These are phyloP conservation scores for Grapholita molesta DNA, from an alignment of 1,140 invertebrate genomes.

Conservation along the genomic window DNA sequence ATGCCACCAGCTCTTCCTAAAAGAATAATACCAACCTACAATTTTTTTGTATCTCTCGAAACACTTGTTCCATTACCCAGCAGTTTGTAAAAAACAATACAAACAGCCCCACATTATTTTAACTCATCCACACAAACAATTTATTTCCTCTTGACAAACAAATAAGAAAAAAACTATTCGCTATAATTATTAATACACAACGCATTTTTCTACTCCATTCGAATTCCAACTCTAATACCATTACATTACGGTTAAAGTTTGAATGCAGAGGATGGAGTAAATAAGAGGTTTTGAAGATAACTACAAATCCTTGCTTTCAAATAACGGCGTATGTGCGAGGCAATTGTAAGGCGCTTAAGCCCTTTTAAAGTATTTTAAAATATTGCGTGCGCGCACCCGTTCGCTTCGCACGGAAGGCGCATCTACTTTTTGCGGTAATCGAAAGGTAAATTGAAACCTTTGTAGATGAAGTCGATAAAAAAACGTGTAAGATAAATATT, in stretches of 20 bases:
- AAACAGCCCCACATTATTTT: not conserved
- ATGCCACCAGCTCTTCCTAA: no score
- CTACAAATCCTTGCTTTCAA: not conserved
- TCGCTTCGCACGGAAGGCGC: constrained; percentile 8
- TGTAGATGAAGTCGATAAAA: constrained; percentile 8
- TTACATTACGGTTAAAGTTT: not conserved
- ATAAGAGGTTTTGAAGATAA: not conserved
- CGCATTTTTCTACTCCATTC: not conserved
- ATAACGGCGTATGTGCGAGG: not conserved
- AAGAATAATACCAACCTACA: not conserved
- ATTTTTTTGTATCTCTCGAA: not conserved
- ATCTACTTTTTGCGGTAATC: constrained; percentile 13
- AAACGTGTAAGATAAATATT: not conserved
- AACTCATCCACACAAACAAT: not conserved
- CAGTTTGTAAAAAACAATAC: not conserved
- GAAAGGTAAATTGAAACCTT: constrained; percentile 17
- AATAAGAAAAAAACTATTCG: not conserved
- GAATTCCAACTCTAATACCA: not conserved
- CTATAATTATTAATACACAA: not conserved
- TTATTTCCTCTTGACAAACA: constrained; percentile 7
- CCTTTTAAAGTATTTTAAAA: not conserved
- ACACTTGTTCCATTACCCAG: not conserved
- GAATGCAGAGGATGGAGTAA: not conserved
- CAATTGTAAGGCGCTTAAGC: not conserved
- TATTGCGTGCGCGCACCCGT: constrained; percentile 6